phyloP scores from a whole-genome alignment of 1,140 invertebrate species.

The Hydropsyche tenuis region DNA sequence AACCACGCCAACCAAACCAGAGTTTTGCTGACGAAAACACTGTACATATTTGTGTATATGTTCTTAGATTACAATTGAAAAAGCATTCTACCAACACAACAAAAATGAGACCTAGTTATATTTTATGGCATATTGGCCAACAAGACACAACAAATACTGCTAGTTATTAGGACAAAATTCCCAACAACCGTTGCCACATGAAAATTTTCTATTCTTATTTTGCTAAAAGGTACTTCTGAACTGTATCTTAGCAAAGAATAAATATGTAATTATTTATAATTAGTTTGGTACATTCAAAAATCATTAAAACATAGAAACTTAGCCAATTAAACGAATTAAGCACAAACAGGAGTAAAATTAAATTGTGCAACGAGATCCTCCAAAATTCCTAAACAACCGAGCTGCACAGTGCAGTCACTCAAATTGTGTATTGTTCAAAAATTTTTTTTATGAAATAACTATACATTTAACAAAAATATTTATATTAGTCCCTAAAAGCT shows the following conservation, averaged over 20 bases:
- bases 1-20: no score
- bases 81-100: constrained; percentile 47
- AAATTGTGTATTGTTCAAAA: constrained; percentile 42
- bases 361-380: constrained; percentile 51
- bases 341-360: constrained; percentile 49
- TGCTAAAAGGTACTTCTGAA: constrained; percentile 46
- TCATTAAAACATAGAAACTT: constrained; percentile 49
- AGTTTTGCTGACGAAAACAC: neutral
- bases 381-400: constrained; percentile 43
- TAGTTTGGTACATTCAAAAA: constrained; percentile 50
- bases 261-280: constrained; percentile 32
- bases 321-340: constrained; percentile 48
- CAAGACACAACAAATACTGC: constrained; percentile 39
- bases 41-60: constrained; percentile 17
- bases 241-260: constrained; percentile 43
- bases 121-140: constrained; percentile 33
- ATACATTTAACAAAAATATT: constrained; percentile 50
- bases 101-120: constrained; percentile 36
- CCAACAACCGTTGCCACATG: neutral
- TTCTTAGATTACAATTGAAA: neutral
- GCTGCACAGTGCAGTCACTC: constrained; percentile 46
- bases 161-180: neutral
- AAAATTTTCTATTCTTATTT: constrained; percentile 37
- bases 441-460: constrained; percentile 34
- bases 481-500: constrained; percentile 48